Evolutionary conservation across 2,797 vertebrate genomes (phyloP), one percentile per base, ranked within the genome.

Genomic region (Synaphobranchus kaupii): DNA sequence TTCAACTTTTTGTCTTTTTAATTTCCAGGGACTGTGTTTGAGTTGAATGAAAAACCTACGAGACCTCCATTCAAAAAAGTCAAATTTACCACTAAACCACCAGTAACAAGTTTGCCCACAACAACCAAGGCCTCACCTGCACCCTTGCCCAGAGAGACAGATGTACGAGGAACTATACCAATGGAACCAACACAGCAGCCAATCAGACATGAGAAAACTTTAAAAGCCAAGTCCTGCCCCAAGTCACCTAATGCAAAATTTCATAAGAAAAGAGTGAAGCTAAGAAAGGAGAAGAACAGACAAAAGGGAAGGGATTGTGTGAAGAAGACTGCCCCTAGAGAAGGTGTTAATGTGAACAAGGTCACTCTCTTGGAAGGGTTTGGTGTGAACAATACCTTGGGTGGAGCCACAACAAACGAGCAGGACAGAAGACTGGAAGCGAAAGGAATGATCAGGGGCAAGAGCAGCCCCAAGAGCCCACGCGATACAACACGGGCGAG

Each of bases 1-100:
- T 68, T 68, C 22, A 54, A 58, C 17, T 10, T 31, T 71, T 34
- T 71, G n/a, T 71, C 52, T 56, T 60, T 90, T 87, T 92, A 86
- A 25, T 31, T 95, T 95, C 90, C 89, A 96, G 95, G 93, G 91
- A 95, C 95, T 8, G 89, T 96, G 28, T 87, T 96, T 91, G 93
- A 92, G 85, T 90, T 84, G 0, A 91, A 89, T 78, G 93, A 92
- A 88, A 94, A 94, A 89, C 94, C 96, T 1, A 96, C 95, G 0
- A 93, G 94, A 89, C 93, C 95, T 82, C 94, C 95, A 12, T 92
- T 89, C 0, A 94, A 91, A 90, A 94, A 90, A 87, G 85, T 94
- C 56, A 95, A 93, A 88, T 85, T 91, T 60, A 85, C 90, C 87
- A 90, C 93, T 88, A 92, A 91, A 90, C 90, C 86, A 0, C 90